phyloP scores from a whole-genome alignment of 2,113 vertebrate genomes.

The Pseudonaja textilis region DNA sequence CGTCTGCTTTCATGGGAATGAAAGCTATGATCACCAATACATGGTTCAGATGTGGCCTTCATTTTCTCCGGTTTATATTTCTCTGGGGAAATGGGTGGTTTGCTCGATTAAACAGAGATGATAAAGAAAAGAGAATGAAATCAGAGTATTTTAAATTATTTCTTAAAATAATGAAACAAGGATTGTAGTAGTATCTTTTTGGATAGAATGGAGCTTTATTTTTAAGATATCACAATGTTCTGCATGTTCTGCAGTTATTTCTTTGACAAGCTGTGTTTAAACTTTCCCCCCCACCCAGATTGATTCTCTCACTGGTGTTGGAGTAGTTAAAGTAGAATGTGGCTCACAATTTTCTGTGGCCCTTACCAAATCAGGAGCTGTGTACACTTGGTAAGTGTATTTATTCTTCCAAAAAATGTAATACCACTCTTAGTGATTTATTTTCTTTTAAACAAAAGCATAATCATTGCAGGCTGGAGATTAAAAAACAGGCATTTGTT shows the following conservation, averaged over 20 bases:
- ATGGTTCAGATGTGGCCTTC: neutral
- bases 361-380: constrained; percentile 93
- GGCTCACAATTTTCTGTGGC: constrained; percentile 98
- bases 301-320: constrained; percentile 96
- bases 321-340: constrained; percentile 96
- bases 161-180: neutral
- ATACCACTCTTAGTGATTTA: neutral
- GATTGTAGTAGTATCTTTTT: neutral
- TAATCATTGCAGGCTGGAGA: neutral
- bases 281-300: constrained; percentile 73
- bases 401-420: neutral
- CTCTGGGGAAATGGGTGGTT: neutral
- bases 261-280: neutral
- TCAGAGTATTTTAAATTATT: neutral
- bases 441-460: neutral
- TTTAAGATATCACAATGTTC: neutral
- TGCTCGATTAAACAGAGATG: neutral
- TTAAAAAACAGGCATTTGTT: neutral
- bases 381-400: constrained; percentile 90
- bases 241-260: neutral
- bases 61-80: neutral
- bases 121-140: neutral
- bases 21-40: neutral
- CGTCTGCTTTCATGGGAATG: neutral
- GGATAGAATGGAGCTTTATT: neutral